Conservation (phyloP, 2,797 vertebrate genomes). For the Aplochiton taeniatus region DNA sequence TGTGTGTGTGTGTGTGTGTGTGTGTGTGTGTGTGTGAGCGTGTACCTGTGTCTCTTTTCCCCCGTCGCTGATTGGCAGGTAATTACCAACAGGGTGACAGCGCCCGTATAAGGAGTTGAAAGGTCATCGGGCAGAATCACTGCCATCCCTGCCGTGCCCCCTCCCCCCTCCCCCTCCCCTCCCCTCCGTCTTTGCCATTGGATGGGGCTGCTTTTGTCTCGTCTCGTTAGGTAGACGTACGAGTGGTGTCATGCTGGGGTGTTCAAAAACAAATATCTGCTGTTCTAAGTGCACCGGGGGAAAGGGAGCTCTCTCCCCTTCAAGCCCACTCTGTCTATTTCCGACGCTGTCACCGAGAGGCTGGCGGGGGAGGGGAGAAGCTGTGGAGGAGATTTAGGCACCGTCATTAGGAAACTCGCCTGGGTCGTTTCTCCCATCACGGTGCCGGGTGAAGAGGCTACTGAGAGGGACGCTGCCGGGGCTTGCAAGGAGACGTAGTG, state of each 20-base stretch:
- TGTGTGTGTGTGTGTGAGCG: no score
- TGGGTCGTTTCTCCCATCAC: slow-evolving; percentile 29
- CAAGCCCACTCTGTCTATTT: slow-evolving; percentile 32
- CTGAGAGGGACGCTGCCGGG: slow-evolving; percentile 18
- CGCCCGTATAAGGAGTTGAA: slow-evolving; percentile 57
- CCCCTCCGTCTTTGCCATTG: slow-evolving; percentile 1
- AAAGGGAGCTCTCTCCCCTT: slow-evolving; percentile 16
- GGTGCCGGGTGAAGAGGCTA: slow-evolving; percentile 34
- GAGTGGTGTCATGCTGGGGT: slow-evolving; percentile 4
- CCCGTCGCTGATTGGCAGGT: slow-evolving; percentile 72
- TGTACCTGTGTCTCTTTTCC: no score
- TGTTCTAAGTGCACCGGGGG: slow-evolving; percentile 20
- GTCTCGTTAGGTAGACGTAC: slow-evolving; percentile 35
- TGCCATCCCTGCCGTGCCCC: slow-evolving; percentile 5
- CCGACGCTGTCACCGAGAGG: slow-evolving; percentile 43
- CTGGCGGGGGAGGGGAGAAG: slow-evolving; percentile 7
- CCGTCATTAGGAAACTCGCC: slow-evolving; percentile 32
- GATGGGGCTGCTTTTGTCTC: not conserved
- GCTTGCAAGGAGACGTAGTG: no score
- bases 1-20: no score
- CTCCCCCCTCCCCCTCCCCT: not conserved
- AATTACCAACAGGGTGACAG: slow-evolving; percentile 70
- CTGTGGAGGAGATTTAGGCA: slow-evolving; percentile 32
- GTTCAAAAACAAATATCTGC: not conserved
- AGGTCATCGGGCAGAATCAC: slow-evolving; percentile 48